Conservation (phyloP, 2,113 vertebrate genomes). For the Antechinus stuartii region DNA sequence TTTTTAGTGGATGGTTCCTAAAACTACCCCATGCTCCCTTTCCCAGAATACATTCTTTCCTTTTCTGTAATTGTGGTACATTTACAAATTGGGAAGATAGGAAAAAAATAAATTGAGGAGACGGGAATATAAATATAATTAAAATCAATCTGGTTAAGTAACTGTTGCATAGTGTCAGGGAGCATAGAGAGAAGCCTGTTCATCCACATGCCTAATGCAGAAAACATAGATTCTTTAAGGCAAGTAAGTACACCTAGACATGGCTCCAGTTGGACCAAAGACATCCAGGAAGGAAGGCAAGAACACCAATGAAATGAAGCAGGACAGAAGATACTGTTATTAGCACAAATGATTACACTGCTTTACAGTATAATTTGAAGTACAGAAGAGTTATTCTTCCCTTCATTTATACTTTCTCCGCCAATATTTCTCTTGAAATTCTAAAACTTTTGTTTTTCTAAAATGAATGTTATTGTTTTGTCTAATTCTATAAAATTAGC, state of each 20-base stretch:
- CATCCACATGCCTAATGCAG: not conserved
- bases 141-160: not conserved
- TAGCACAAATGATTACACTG: not conserved
- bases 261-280: not conserved
- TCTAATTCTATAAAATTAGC: no score
- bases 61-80: not conserved
- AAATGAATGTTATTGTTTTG: no score
- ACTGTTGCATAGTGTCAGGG: not conserved
- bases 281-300: not conserved
- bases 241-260: not conserved
- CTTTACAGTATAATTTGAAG: no score
- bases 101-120: not conserved
- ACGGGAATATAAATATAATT: not conserved
- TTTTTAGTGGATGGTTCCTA: not conserved
- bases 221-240: not conserved
- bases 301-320: not conserved
- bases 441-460: no score
- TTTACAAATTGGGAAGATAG: not conserved
- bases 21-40: not conserved
- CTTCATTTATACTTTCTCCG: no score
- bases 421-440: no score
- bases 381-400: no score
- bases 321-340: not conserved
- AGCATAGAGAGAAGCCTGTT: not conserved
- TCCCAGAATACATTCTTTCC: not conserved